phyloP scores from a whole-genome alignment of 2,888 invertebrate species.

The Pocota personata region DNA sequence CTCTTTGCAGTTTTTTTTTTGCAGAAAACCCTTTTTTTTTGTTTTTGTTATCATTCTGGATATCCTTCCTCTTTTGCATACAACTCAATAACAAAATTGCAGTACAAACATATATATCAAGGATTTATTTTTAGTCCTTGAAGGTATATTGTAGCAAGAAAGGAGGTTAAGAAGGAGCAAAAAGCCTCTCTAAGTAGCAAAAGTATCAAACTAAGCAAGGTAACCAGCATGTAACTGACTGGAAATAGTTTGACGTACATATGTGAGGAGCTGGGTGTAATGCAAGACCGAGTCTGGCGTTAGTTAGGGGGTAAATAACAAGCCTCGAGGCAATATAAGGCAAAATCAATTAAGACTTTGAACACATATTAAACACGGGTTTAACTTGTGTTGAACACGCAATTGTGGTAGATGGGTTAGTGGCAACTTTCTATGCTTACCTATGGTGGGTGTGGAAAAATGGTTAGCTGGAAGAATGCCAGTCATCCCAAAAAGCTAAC shows the following conservation, averaged over 20 bases:
- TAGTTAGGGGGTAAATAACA: neutral
- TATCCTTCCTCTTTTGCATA: neutral
- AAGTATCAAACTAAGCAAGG: slow-evolving; percentile 9
- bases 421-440: neutral
- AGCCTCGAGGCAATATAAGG: slow-evolving; percentile 50
- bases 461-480: slow-evolving; percentile 2
- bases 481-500: slow-evolving; percentile 16
- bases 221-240: slow-evolving; percentile 28
- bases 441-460: neutral
- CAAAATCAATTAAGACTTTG: slow-evolving; percentile 73
- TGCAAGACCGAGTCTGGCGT: neutral
- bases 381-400: slow-evolving; percentile 68
- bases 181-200: slow-evolving; percentile 36
- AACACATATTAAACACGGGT: slow-evolving; percentile 69
- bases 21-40: slow-evolving; percentile 1
- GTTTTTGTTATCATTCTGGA: slow-evolving; percentile 9
- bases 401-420: neutral
- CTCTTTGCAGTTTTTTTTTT: neutral
- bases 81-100: neutral
- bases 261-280: neutral
- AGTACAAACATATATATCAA: slow-evolving; percentile 12
- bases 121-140: slow-evolving; percentile 41
- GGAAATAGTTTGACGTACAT: neutral
- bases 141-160: slow-evolving; percentile 5
- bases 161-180: slow-evolving; percentile 1